These are phyloP conservation scores for Rostratula benghalensis DNA, from an alignment of 2,113 vertebrate genomes.

Conservation along the genomic window DNA sequence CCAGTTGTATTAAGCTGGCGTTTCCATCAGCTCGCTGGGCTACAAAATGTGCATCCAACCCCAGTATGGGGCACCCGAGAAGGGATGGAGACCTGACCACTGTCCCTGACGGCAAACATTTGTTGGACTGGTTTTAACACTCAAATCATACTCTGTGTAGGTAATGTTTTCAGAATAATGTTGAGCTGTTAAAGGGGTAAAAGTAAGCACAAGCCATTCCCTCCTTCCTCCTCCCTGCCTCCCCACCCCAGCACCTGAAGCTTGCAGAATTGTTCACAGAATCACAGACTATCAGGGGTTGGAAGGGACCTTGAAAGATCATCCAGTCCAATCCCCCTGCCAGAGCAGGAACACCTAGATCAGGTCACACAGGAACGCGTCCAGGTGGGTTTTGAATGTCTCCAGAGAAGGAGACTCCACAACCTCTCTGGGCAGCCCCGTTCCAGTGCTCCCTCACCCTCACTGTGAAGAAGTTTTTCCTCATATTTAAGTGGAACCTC, in stretches of 20 bases:
- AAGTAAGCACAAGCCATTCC: neutral
- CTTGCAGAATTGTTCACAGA: neutral
- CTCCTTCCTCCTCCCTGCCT: no score
- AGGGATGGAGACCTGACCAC: neutral
- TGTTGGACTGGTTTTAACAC: neutral
- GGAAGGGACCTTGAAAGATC: no score
- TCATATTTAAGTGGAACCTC: no score
- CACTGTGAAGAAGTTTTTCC: no score
- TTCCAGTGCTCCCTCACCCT: no score
- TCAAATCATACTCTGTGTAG: neutral
- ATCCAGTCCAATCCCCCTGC: no score
- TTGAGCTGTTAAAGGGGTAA: neutral
- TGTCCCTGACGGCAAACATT: neutral
- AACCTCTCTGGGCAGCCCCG: no score
- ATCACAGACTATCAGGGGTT: no score
- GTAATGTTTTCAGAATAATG: neutral
- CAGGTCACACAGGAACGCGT: no score
- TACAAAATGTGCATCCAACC: neutral
- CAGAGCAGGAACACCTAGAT: no score
- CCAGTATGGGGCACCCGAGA: neutral
- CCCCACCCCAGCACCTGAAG: fast-evolving
- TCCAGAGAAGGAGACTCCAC: no score
- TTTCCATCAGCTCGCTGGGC: neutral
- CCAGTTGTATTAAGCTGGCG: neutral
- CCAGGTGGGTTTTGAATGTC: no score